These are phyloP conservation scores for Scolopax rusticola DNA, from an alignment of 2,797 vertebrate species.

Conservation along the genomic window DNA sequence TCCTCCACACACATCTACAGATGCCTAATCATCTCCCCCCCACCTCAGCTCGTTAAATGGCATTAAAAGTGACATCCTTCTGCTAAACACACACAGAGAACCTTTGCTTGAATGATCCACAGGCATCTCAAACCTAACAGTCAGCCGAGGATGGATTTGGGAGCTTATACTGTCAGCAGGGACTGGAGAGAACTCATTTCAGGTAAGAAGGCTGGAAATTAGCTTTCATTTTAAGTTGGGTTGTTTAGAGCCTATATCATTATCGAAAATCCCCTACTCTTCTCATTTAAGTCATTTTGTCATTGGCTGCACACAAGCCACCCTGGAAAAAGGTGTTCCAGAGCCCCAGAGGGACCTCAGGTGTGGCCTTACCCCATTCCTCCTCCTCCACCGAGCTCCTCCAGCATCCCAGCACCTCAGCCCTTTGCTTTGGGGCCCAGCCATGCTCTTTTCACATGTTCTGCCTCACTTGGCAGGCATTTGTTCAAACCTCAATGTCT, in stretches of 20 bases:
- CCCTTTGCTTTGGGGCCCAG: neutral
- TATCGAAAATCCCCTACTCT: neutral
- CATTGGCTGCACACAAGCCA: neutral
- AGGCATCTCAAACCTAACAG: neutral
- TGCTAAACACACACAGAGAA: neutral
- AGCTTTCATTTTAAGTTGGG: neutral
- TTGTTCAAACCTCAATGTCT: neutral
- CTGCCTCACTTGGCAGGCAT: neutral
- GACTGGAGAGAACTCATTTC: neutral
- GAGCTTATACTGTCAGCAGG: neutral
- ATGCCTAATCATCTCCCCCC: neutral
- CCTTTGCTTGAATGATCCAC: neutral
- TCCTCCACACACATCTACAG: accelerated
- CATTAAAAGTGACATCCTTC: neutral
- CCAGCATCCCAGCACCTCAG: neutral
- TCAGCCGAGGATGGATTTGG: neutral
- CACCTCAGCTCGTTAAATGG: neutral
- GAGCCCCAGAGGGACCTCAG: neutral
- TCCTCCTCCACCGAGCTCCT: neutral
- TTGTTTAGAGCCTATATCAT: neutral
- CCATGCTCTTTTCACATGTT: neutral
- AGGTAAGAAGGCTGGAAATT: neutral
- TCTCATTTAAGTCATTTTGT: neutral
- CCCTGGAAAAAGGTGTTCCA: neutral
- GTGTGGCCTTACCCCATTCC: neutral